phyloP scores from a whole-genome alignment of 1,140 invertebrate species.

The Cydia splendana region DNA sequence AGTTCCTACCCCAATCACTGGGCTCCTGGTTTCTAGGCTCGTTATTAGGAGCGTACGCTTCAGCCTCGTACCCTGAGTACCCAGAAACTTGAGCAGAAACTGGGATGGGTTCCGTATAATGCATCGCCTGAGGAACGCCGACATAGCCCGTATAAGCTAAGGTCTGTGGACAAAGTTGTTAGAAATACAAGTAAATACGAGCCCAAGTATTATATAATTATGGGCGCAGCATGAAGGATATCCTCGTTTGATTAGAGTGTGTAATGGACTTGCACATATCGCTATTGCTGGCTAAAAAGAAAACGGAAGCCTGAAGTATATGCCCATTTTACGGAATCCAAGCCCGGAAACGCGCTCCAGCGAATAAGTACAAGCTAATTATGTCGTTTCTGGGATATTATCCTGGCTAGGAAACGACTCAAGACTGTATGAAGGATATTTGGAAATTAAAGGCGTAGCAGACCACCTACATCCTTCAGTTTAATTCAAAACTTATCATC shows the following conservation, averaged over 20 bases:
- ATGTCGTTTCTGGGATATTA: not conserved
- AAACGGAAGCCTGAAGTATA: not conserved
- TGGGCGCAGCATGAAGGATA: not conserved
- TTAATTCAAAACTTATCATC: too few relatives aligned
- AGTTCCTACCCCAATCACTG: not conserved
- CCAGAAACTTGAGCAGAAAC: not conserved
- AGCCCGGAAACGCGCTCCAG: too few relatives aligned
- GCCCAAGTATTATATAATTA: not conserved
- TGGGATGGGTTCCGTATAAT: not conserved
- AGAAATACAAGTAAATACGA: not conserved
- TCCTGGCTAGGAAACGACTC: not conserved
- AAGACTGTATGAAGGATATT: too few relatives aligned
- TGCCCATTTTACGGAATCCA: not conserved
- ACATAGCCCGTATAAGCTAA: conserved; percentile 6
- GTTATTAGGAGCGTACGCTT: not conserved
- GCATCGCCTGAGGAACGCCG: conserved; percentile 2
- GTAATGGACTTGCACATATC: conserved; percentile 3
- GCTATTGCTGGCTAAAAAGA: not conserved
- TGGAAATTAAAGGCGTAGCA: too few relatives aligned
- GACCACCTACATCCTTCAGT: too few relatives aligned
- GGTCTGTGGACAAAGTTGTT: conserved; percentile 29
- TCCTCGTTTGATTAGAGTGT: not conserved
- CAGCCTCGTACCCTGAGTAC: not conserved
- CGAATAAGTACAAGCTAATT: not conserved
- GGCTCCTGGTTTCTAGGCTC: not conserved